Evolutionary conservation across 2,797 vertebrate species (phyloP).

Genomic region (Ctenochaetus hawaiiensis): DNA sequence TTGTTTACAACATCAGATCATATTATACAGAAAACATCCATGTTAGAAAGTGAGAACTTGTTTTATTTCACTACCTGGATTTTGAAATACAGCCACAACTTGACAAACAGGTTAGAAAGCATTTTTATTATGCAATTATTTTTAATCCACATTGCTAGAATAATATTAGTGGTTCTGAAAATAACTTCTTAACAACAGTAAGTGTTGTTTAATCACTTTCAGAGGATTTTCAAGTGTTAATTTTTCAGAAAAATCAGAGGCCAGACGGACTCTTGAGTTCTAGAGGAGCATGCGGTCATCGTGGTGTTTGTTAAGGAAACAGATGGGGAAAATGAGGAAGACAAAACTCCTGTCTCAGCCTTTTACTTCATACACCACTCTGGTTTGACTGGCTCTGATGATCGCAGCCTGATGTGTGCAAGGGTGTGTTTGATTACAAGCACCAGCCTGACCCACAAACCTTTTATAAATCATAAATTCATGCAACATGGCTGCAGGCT

Average conservation of each 20-base stretch:
- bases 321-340: slow-evolving; percentile 54
- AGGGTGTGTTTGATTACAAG: slow-evolving; percentile 46
- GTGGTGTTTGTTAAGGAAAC: slow-evolving; percentile 48
- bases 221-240: too few relatives aligned
- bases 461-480: slow-evolving; percentile 22
- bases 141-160: background rate
- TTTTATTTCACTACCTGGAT: too few relatives aligned
- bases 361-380: slow-evolving; percentile 21
- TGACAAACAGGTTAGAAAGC: background rate
- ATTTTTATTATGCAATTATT: background rate
- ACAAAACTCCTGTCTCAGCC: slow-evolving; percentile 38
- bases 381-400: slow-evolving; percentile 62
- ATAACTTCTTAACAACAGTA: background rate
- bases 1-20: too few relatives aligned
- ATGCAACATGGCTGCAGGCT: slow-evolving; percentile 22
- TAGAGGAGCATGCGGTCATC: background rate
- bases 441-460: slow-evolving; percentile 8
- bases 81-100: background rate
- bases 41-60: too few relatives aligned
- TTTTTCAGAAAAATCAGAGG: background rate
- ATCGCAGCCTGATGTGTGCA: background rate
- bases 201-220: background rate
- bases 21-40: too few relatives aligned
- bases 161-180: background rate
- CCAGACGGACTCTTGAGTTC: background rate